Conservation (phyloP, 2,888 invertebrate species). For the Steinernema hermaphroditum region DNA sequence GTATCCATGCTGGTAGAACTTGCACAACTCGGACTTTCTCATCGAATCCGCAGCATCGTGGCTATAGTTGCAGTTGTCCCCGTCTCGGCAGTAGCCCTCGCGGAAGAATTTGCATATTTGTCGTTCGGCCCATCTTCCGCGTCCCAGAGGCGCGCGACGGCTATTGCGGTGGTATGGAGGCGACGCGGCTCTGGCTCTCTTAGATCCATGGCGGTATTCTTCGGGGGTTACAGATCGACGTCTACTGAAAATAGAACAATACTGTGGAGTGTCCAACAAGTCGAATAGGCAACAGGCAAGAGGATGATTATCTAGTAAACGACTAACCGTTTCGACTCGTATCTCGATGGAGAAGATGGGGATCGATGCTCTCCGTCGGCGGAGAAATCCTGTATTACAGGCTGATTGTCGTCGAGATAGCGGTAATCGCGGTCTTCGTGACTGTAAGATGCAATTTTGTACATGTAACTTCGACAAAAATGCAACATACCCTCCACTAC, state of each 20-base stretch:
- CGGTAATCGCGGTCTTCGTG: slow-evolving; percentile 7
- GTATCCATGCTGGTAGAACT: slow-evolving; percentile 63
- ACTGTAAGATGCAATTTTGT: too few relatives aligned
- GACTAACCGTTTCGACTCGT: neutral
- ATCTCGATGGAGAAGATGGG: neutral
- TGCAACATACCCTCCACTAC: slow-evolving; percentile 3
- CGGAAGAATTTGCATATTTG: slow-evolving; percentile 66
- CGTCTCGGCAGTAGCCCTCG: slow-evolving; percentile 66
- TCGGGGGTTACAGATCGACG: slow-evolving; percentile 5
- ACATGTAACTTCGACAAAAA: too few relatives aligned
- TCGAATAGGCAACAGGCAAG: neutral
- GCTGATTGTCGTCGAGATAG: neutral
- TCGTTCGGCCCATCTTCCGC: slow-evolving; percentile 39
- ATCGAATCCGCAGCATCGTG: slow-evolving; percentile 62
- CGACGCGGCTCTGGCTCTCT: slow-evolving; percentile 7
- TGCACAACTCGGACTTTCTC: slow-evolving; percentile 61
- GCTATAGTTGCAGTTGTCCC: slow-evolving; percentile 63
- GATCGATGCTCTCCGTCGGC: neutral
- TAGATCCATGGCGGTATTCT: neutral
- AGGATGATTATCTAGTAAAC: neutral
- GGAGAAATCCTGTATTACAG: slow-evolving; percentile 9
- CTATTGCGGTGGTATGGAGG: slow-evolving; percentile 33
- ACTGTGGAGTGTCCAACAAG: neutral
- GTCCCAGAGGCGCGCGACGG: slow-evolving; percentile 24
- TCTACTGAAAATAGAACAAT: neutral